phyloP scores from a whole-genome alignment of 2,113 vertebrate species.

The Loxodonta africana region DNA sequence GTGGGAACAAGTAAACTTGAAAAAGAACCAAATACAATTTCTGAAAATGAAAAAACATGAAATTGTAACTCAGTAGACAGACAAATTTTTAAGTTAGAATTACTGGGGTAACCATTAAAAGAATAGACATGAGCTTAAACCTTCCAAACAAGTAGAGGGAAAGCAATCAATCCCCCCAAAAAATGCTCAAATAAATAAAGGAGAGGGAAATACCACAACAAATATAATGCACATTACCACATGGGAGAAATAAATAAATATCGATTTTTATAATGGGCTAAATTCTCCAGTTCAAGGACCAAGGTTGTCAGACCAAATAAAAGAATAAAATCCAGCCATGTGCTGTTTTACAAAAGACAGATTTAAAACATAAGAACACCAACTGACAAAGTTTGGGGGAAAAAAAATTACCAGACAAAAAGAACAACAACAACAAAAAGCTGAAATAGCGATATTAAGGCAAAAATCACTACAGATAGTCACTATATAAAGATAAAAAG shows the following conservation, averaged over 20 bases:
- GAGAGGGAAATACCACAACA: no score
- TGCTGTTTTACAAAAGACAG: background rate
- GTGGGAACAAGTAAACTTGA: background rate
- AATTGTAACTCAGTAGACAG: background rate
- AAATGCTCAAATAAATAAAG: no score
- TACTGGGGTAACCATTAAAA: background rate
- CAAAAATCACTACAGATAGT: background rate
- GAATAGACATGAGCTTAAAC: background rate
- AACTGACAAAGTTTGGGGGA: background rate
- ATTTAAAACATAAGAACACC: slow-evolving; percentile 2
- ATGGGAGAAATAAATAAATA: background rate
- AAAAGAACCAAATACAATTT: background rate
- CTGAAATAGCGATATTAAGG: background rate
- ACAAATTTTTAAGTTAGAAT: background rate
- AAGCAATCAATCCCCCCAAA: no score
- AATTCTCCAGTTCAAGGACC: no score
- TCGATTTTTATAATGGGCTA: background rate
- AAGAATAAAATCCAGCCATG: no score
- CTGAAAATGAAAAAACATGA: background rate
- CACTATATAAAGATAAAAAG: background rate
- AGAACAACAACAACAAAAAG: background rate
- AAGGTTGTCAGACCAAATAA: no score
- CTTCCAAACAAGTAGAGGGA: background rate
- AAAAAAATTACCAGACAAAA: background rate
- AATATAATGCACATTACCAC: no score